Base-by-base conservation (phyloP, 1,140 invertebrate genomes). In the Anastatus disparis region DNA sequence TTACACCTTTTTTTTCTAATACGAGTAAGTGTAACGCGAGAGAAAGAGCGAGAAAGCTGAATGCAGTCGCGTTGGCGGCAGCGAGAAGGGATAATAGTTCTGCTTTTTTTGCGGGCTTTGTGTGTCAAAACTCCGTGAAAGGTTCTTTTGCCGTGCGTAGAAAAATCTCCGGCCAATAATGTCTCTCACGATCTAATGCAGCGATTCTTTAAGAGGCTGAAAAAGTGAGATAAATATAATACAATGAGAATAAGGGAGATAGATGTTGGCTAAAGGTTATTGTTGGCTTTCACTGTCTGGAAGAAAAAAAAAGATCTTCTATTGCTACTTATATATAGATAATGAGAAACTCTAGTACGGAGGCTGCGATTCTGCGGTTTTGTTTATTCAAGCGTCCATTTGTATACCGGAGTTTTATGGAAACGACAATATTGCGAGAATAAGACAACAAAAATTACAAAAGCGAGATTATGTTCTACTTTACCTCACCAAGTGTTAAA, bases 141-240 rank as follows among this genome's bases (percentile, higher is more conserved):
- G 76, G 71, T 50, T 75, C 31, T 50, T 24, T 24, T 70, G 73
- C 75, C 74, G 75, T 27, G 65, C 71, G 65, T 56, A 72, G 71
- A 76, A 78, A 79, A 79, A 76, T 74, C 73, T 62, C 68, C 71
- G 69, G 74, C 78, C 78, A 82, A 81, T 81, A 76, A 82, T 77
- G 74, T 81, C 70, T n/a, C n/a, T 76, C 74, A 48, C 66, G 62
- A 62, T 38, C 56, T 15, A 46, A 12, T 42, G 31, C 3, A 66
- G 58, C 40, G 40, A 61, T 61, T 29, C 24, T 46, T 61, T 7
- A 2, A 40, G 29, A 17, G 20, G 10, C 3, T 4, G 13, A 53
- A 10, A 1, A 15, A 53, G 29, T 8, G 22, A 31, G 26, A 53
- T 9, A 53, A 26, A 50, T 1, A 15, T 35, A 3, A 46, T 46